Conservation (phyloP, 1,140 invertebrate species). For the Drosophila obscura region DNA sequence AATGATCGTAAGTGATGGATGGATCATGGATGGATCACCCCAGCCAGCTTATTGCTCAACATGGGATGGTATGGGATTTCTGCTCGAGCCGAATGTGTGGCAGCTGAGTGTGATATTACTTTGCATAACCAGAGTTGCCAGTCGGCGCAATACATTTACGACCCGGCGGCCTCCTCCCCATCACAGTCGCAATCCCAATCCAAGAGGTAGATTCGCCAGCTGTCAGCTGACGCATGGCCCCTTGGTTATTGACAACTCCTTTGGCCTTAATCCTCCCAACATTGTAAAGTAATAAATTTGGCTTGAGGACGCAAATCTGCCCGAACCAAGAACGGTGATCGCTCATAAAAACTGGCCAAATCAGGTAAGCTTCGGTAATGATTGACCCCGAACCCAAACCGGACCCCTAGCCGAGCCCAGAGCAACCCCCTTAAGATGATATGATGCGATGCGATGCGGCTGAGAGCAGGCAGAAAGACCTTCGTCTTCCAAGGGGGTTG, state of each 20-base stretch:
- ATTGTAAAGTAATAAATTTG: conserved; percentile 76
- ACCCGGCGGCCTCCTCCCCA: conserved; percentile 63
- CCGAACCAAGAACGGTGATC: not conserved
- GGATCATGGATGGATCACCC: conserved; percentile 4
- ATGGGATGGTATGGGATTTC: conserved; percentile 49
- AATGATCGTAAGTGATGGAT: conserved; percentile 42
- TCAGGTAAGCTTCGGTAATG: conserved; percentile 49
- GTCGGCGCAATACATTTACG: conserved; percentile 59
- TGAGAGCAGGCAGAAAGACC: conserved; percentile 24
- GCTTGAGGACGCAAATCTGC: conserved; percentile 40
- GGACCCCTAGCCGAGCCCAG: conserved; percentile 10
- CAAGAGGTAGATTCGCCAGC: conserved; percentile 38
- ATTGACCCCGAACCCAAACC: conserved; percentile 37
- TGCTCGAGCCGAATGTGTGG: conserved; percentile 30
- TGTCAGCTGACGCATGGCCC: conserved; percentile 64
- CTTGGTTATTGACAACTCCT: conserved; percentile 65
- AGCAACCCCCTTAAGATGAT: conserved; percentile 44
- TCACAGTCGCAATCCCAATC: conserved; percentile 6
- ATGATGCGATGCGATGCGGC: not conserved
- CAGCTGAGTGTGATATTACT: conserved; percentile 48
- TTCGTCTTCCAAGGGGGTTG: conserved; percentile 35
- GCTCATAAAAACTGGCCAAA: conserved; percentile 16
- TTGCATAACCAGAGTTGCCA: conserved; percentile 78
- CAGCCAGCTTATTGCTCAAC: conserved; percentile 37
- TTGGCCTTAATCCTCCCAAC: conserved; percentile 58